Evolutionary conservation across 37 sponge, comb jelly and placozoan genomes (phyloP), one percentile per base, ranked within the genome.

Genomic region (Aplysina aerophoba): DNA sequence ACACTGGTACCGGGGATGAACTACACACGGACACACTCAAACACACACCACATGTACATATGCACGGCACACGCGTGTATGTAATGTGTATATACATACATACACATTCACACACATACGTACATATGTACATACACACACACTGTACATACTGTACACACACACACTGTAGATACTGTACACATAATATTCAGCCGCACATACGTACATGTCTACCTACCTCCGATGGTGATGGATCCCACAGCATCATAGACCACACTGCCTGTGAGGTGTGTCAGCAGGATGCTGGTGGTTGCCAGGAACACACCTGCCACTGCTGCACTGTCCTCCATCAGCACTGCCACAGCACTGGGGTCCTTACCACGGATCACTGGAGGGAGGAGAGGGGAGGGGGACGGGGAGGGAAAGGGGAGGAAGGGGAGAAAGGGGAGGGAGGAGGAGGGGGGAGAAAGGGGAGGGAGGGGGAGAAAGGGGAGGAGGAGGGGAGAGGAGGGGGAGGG

Each of bases 271-370:
- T 90, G 90, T 33, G 94, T 81, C 73, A 99, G 83, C 17, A 88
- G 80, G 33, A 99, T 87, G 54, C 93, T 83, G 28, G 87, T 41
- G 11, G 91, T 90, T 1, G 97, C 97, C 22, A 97, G 33, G 15
- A 93, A 57, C 6, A 99, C 95, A 0, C 99, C 99, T 19, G 82
- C 65, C 63, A 95, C 89, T 25, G 99, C 97, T n/a, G 94, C 97
- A 85, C 97, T 95, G 87, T 99, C 99, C 83, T 99, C 99, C 85
- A 96, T 65, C 71, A 99, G 87, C 15, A 99, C 99, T 40, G 99
- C 95, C 60, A 99, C 97, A 34, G 97, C 94, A 81, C 93, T 85
- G 12, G 99, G 99, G 79, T 99, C 99, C 39, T 95, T 65, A 0
- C 99, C 99, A 68, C 91, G 66, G 33, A 93, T 53, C 28, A 99